Evolutionary conservation across 2,888 invertebrate genomes (phyloP).

Genomic region (Hypomecis atomaria): DNA sequence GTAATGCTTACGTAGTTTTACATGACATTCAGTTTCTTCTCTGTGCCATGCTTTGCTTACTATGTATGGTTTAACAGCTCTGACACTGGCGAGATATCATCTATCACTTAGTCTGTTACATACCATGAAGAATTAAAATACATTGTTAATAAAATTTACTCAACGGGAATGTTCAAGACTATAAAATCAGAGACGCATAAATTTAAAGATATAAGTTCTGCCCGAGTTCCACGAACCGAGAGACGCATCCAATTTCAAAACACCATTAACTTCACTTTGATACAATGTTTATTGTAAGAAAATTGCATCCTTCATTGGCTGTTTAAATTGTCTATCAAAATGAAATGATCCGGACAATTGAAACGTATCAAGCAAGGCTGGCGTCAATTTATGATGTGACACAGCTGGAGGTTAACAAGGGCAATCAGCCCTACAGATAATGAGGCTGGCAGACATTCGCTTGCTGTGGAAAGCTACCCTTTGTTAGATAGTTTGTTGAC

Average conservation of each 20-base stretch:
- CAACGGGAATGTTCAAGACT: not conserved
- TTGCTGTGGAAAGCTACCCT: conserved; percentile 15
- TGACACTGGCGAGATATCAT: not conserved
- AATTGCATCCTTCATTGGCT: conserved; percentile 42
- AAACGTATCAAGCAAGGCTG: conserved; percentile 72
- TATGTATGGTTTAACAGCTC: no score
- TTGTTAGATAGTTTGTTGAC: not conserved
- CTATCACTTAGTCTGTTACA: not conserved
- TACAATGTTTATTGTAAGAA: conserved; percentile 17
- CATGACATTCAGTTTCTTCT: no score
- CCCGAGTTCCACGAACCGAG: not conserved
- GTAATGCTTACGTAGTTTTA: no score
- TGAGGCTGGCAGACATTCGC: conserved; percentile 50
- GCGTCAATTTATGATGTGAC: conserved; percentile 70
- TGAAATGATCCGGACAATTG: conserved; percentile 72
- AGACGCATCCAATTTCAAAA: conserved; percentile 12
- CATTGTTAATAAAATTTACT: not conserved
- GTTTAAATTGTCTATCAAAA: conserved; percentile 52
- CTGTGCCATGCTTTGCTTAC: no score
- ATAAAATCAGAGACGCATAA: conserved; percentile 12
- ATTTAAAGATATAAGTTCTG: not conserved
- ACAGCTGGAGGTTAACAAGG: conserved; percentile 71
- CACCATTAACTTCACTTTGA: conserved; percentile 35
- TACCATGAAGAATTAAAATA: not conserved
- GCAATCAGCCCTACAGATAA: conserved; percentile 74